Base-by-base conservation (phyloP, 1,140 invertebrate species). In the Fopius arisanus region DNA sequence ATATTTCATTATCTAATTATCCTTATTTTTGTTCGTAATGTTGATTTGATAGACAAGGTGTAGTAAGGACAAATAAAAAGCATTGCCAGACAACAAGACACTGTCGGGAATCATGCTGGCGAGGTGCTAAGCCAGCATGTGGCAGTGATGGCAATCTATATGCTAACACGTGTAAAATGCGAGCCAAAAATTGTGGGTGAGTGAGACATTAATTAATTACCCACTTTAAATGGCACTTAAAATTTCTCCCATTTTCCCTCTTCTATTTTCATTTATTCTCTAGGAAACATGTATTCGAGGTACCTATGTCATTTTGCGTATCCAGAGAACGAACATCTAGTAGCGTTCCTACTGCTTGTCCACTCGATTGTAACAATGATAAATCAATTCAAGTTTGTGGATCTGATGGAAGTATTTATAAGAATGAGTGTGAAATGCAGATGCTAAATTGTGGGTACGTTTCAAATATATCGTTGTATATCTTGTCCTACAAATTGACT, bases 91-190 rank as follows among this genome's bases (percentile, higher is more conserved):
- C 95, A 26, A 97, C 95, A n/a, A 91, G 94, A 74, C 95, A 96
- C 85, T 97, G 96, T 83, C 90, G 95, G 26, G 95, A 97, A 83
- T 93, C 94, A 9, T 97, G 96, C 81, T 96, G 95, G 95, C 90
- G 95, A 40, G 94, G 95, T 37, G 94, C 95, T 23, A 92, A 94
- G 80, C 95, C 95, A 21, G 96, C 96, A 19, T 98, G 97, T 83
- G 96, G 95, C 6, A 97, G 94, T 33, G 96, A 98, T 86, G 95
- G 96, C 0, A 92, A 94, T 78, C 91, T 97, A 3, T 98, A 98
- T 85, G 92, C 94, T 16, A 98, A 97, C 83, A 94, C 95, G 75
- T 98, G 96, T 83, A 92, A 95, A 81, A 97, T 98, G 96, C 94
- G 95, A 81, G 92, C 94, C 40, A 95, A 96, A 82, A 97, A 97